Evolutionary conservation across 1,140 invertebrate genomes (phyloP).

Genomic region (Goniozus legneri): DNA sequence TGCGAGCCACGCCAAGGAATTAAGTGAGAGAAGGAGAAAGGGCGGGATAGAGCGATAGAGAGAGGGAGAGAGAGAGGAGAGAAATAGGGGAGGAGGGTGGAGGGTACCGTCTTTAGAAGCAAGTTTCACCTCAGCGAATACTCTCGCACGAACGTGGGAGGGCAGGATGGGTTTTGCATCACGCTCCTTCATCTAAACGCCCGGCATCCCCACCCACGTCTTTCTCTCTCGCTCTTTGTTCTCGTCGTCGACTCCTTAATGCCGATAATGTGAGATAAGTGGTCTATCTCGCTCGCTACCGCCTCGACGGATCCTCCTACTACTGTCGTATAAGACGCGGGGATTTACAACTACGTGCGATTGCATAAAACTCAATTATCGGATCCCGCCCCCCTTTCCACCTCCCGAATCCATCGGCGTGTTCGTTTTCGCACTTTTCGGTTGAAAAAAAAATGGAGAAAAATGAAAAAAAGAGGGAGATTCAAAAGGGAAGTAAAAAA

Average conservation of each 20-base stretch:
- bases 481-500: too few relatives aligned
- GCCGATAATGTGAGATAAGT: slow-evolving; percentile 28
- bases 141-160: neutral
- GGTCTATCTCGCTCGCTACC: slow-evolving; percentile 11
- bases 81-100: too few relatives aligned
- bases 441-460: neutral
- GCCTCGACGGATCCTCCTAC: too few relatives aligned
- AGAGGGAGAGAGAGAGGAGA: too few relatives aligned
- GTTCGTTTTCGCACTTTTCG: neutral
- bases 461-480: too few relatives aligned
- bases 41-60: too few relatives aligned
- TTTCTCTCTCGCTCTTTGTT: neutral
- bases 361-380: slow-evolving; percentile 42
- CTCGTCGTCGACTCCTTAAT: slow-evolving; percentile 5
- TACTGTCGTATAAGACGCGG: slow-evolving; percentile 27
- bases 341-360: slow-evolving; percentile 39
- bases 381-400: slow-evolving; percentile 24
- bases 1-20: too few relatives aligned
- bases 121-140: neutral
- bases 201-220: neutral
- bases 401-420: neutral
- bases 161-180: neutral
- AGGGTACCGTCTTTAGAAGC: too few relatives aligned
- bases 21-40: too few relatives aligned
- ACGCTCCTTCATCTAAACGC: slow-evolving; percentile 3